These are phyloP conservation scores for Charadrius vociferus DNA, from an alignment of 2,113 vertebrate species.

Conservation along the genomic window DNA sequence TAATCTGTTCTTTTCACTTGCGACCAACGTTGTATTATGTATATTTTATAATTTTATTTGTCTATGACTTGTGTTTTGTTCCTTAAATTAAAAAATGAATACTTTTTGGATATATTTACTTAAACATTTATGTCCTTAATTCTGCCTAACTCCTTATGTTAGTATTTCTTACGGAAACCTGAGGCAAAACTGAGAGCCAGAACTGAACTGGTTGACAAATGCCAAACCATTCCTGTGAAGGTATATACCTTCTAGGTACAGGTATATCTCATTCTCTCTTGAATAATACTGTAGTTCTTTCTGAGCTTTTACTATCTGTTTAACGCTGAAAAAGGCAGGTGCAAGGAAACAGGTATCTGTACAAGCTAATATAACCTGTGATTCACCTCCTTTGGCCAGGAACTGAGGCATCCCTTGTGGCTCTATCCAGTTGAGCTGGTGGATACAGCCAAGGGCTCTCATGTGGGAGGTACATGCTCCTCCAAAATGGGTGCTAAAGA, in stretches of 20 bases:
- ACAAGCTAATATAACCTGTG: neutral
- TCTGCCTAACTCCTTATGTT: neutral
- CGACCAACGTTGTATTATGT: neutral
- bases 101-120: neutral
- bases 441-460: neutral
- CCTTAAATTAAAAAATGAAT: conserved; percentile 29
- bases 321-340: neutral
- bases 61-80: neutral
- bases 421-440: neutral
- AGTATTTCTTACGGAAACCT: neutral
- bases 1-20: neutral
- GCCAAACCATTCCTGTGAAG: neutral
- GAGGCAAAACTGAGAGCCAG: neutral
- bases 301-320: neutral
- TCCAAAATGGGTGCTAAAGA: neutral
- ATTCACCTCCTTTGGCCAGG: neutral
- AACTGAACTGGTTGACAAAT: neutral
- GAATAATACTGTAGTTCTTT: neutral
- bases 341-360: neutral
- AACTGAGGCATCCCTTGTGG: neutral
- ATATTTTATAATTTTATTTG: neutral
- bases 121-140: neutral
- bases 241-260: neutral
- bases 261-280: neutral
- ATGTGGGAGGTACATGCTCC: neutral